These are phyloP conservation scores for Chloropsis cyanopogon DNA, from an alignment of 2,113 vertebrate genomes.

Conservation along the genomic window DNA sequence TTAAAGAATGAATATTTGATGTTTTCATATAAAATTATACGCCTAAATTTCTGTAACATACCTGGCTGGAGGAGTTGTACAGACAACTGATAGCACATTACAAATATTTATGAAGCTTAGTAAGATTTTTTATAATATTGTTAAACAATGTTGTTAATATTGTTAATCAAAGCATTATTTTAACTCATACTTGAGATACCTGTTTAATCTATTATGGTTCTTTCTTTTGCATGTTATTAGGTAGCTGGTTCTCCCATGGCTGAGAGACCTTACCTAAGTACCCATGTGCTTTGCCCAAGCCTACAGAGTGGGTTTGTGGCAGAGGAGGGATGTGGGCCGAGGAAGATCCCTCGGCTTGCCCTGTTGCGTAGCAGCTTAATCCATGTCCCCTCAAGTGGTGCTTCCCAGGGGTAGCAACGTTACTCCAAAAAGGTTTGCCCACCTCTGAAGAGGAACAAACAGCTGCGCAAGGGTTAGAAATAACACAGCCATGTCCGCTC, in stretches of 20 bases:
- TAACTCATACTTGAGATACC: not conserved
- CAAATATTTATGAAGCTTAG: not conserved
- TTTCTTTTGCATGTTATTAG: not conserved
- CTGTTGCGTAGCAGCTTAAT: not conserved
- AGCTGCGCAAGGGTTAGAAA: not conserved
- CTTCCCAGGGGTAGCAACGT: accelerated
- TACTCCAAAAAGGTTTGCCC: not conserved
- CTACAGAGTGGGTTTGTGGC: accelerated
- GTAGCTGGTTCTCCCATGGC: not conserved
- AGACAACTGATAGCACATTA: not conserved
- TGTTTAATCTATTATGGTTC: accelerated
- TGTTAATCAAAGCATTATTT: not conserved
- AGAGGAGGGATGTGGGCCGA: not conserved
- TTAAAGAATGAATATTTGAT: not conserved
- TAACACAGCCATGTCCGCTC: accelerated
- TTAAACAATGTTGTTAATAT: not conserved
- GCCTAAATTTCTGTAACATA: not conserved
- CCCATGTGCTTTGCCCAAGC: not conserved
- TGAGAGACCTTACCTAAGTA: not conserved
- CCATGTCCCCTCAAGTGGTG: not conserved
- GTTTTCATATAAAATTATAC: not conserved
- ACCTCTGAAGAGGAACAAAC: not conserved
- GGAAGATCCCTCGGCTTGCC: not conserved
- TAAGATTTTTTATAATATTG: not conserved
- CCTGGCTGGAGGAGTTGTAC: not conserved